Evolutionary conservation across 2,888 invertebrate species (phyloP).

Genomic region (Polietes domitor): DNA sequence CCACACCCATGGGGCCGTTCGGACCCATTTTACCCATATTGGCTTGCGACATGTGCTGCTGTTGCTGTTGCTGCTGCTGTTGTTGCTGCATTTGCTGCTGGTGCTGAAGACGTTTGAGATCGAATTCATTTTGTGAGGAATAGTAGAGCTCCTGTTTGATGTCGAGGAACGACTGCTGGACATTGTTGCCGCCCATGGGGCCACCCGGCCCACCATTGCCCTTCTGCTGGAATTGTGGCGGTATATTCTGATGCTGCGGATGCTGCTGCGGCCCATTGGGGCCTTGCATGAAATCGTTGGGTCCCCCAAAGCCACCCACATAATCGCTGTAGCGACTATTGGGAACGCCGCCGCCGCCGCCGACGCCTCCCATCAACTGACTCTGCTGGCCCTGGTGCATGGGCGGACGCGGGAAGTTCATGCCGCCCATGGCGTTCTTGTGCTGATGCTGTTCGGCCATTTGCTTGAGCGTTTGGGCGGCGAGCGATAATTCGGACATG

Average conservation of each 20-base stretch:
- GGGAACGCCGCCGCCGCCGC: slow-evolving; percentile 74
- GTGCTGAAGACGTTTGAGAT: slow-evolving; percentile 81
- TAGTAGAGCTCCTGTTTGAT: slow-evolving; percentile 83
- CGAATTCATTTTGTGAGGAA: slow-evolving; percentile 81
- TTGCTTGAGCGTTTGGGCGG: slow-evolving; percentile 96
- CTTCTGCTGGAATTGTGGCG: slow-evolving; percentile 77
- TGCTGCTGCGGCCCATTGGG: slow-evolving; percentile 75
- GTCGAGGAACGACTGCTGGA: slow-evolving; percentile 81
- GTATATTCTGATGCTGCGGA: slow-evolving; percentile 74
- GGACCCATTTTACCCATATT: slow-evolving; percentile 77
- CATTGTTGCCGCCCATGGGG: slow-evolving; percentile 71
- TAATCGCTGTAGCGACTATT: slow-evolving; percentile 84
- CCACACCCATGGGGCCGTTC: slow-evolving; percentile 69
- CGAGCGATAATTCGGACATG: slow-evolving; percentile 90
- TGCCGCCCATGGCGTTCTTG: slow-evolving; percentile 87
- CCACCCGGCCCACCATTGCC: slow-evolving; percentile 63
- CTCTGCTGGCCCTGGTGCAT: slow-evolving; percentile 81
- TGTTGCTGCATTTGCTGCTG: slow-evolving; percentile 77
- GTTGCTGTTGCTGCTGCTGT: slow-evolving; percentile 73
- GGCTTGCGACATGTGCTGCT: slow-evolving; percentile 69
- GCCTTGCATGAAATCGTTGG: slow-evolving; percentile 81
- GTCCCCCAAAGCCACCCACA: slow-evolving; percentile 82
- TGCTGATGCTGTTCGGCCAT: slow-evolving; percentile 99
- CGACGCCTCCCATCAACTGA: slow-evolving; percentile 79
- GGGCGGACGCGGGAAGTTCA: slow-evolving; percentile 82